Evolutionary conservation across 2,797 vertebrate species (phyloP).

Genomic region (Crocidura indochinensis): DNA sequence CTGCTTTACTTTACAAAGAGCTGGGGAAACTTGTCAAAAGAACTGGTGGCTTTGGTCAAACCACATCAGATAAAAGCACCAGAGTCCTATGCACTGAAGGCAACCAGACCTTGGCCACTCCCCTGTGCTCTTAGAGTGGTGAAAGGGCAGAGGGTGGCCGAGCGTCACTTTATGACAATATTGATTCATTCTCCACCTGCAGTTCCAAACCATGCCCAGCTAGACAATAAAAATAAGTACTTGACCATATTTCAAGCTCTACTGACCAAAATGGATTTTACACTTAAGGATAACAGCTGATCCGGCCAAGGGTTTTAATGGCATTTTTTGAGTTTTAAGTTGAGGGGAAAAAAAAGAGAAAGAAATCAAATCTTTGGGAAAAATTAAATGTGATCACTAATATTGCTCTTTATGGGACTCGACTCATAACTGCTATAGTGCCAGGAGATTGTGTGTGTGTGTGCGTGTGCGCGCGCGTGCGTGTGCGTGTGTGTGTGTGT

Average conservation of each 20-base stretch:
- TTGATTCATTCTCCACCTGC: slow-evolving; percentile 96
- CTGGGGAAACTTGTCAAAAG: not conserved
- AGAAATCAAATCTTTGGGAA: slow-evolving; percentile 75
- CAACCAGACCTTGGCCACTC: slow-evolving; percentile 68
- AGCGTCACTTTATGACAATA: slow-evolving; percentile 97
- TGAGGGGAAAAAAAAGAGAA: slow-evolving; percentile 73
- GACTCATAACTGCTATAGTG: slow-evolving; percentile 33
- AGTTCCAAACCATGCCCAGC: slow-evolving; percentile 97
- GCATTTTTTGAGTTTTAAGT: slow-evolving; percentile 84
- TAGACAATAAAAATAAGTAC: slow-evolving; percentile 99
- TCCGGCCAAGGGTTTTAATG: slow-evolving; percentile 84
- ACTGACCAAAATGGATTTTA: slow-evolving; percentile 97
- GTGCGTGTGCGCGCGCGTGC: no score
- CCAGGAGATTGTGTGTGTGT: not conserved
- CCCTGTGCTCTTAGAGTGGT: slow-evolving; percentile 83
- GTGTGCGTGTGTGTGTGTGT: no score
- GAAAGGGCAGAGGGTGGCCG: slow-evolving; percentile 93
- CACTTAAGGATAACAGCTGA: slow-evolving; percentile 92
- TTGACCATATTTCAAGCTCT: slow-evolving; percentile 97
- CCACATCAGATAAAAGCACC: not conserved
- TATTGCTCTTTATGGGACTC: slow-evolving; percentile 43
- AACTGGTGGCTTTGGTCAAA: not conserved
- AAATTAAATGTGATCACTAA: slow-evolving; percentile 84
- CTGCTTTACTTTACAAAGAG: slow-evolving; percentile 2
- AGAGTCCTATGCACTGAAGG: not conserved